A percentile compares a stretch with the other conserved stretches of the same genome.
These are phyloP conservation scores for Meandrusa payeni DNA, from an alignment of 2,888 invertebrate genomes.

Conservation along the genomic window DNA sequence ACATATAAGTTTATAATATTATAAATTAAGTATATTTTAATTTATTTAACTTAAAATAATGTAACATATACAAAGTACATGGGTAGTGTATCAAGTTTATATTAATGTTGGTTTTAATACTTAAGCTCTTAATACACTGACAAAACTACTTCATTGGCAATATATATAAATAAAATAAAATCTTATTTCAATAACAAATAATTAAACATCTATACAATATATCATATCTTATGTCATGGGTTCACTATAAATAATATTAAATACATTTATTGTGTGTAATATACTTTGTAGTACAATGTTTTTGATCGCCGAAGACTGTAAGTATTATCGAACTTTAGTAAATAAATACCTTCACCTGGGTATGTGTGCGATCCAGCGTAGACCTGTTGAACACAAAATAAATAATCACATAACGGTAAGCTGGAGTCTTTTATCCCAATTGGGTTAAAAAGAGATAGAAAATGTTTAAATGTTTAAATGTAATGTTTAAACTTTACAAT, in stretches of 20 bases:
- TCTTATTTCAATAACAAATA: slow-evolving; percentile 20
- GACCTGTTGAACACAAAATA: slow-evolving; percentile 84
- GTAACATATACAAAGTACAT: neutral
- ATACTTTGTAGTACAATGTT: slow-evolving; percentile 98
- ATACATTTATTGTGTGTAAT: slow-evolving; percentile 88
- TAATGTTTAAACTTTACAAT: too few species aligned
- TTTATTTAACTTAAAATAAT: slow-evolving; percentile 2
- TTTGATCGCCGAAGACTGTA: slow-evolving; percentile 99
- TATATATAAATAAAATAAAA: slow-evolving; percentile 24
- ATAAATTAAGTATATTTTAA: neutral
- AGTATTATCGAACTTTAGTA: slow-evolving; percentile 99
- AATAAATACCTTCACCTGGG: slow-evolving; percentile 98
- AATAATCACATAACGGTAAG: too few species aligned
- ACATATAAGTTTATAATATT: too few species aligned
- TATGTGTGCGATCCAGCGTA: slow-evolving; percentile 98
- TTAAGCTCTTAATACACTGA: slow-evolving; percentile 22
- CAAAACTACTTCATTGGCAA: slow-evolving; percentile 18
- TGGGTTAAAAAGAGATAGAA: too few species aligned
- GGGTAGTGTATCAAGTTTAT: neutral
- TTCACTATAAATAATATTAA: slow-evolving; percentile 28
- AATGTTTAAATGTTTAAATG: too few species aligned
- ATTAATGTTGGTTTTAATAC: slow-evolving; percentile 4
- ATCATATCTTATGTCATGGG: slow-evolving; percentile 42
- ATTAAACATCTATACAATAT: slow-evolving; percentile 7
- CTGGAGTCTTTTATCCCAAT: too few species aligned